phyloP scores from a whole-genome alignment of 2,113 vertebrate genomes.

The Nycticebus coucang region DNA sequence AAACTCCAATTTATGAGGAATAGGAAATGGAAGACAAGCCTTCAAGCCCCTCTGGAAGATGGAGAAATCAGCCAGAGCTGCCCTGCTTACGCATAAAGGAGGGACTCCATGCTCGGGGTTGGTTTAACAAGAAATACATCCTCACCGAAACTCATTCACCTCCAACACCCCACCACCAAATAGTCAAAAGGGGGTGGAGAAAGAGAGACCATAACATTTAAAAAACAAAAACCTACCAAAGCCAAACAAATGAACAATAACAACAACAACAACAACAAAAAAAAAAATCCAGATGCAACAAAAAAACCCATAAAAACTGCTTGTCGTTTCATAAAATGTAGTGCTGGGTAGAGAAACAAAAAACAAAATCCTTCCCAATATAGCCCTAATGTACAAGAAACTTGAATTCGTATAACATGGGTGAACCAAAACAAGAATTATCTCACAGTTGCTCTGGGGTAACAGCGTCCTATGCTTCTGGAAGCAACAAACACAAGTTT shows the following conservation, averaged over 20 bases:
- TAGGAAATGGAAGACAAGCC: not conserved
- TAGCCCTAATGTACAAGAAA: not conserved
- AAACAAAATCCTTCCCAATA: not conserved
- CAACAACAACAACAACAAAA: not conserved
- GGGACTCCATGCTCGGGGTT: not conserved
- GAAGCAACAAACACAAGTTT: not conserved
- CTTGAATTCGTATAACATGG: not conserved
- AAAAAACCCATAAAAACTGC: no score
- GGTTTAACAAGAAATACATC: not conserved
- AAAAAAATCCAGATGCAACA: not conserved
- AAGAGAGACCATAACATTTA: no score
- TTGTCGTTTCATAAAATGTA: not conserved
- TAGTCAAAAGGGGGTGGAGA: not conserved
- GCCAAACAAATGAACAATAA: no score
- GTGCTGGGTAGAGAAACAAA: not conserved
- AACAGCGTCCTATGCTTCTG: rapidly evolving
- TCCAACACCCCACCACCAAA: not conserved
- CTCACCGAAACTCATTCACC: rapidly evolving
- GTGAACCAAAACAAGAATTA: not conserved
- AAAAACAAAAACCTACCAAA: not conserved
- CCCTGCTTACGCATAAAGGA: no score
- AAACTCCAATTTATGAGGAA: not conserved
- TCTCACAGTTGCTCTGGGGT: not conserved
- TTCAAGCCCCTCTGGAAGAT: no score
- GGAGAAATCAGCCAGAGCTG: no score